phyloP scores from a whole-genome alignment of 2,888 invertebrate genomes.

The Synanthedon tipuliformis region DNA sequence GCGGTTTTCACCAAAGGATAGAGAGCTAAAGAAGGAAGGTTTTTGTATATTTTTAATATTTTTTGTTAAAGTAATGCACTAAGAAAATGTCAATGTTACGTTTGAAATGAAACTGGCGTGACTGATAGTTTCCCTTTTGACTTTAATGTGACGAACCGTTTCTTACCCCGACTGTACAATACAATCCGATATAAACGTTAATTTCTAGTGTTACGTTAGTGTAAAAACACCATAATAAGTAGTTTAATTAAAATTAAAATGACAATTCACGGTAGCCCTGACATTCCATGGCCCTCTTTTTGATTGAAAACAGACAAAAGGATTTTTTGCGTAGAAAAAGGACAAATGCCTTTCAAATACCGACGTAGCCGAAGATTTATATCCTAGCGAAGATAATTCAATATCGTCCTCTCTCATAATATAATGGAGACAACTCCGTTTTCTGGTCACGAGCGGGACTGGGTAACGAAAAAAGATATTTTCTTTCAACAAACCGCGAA shows the following conservation, averaged over 20 bases:
- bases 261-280: neutral
- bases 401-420: conserved; percentile 36
- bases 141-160: too few species aligned
- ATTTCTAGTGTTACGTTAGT: too few species aligned
- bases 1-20: too few species aligned
- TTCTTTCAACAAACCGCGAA: conserved; percentile 8
- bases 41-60: too few species aligned
- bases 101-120: too few species aligned
- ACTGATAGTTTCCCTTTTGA: too few species aligned
- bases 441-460: conserved; percentile 17
- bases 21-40: too few species aligned
- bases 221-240: neutral
- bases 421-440: conserved; percentile 32
- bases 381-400: conserved; percentile 40
- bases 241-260: neutral
- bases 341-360: conserved; percentile 48
- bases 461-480: conserved; percentile 8
- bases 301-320: conserved; percentile 55
- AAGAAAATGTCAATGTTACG: too few species aligned
- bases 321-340: conserved; percentile 39
- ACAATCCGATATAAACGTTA: neutral
- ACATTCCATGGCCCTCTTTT: conserved; percentile 14
- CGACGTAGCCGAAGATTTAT: conserved; percentile 35
- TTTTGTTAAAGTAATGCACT: too few species aligned
- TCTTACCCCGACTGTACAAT: too few species aligned